phyloP scores from a whole-genome alignment of 2,888 invertebrate genomes.

The Epicampocera succincta region DNA sequence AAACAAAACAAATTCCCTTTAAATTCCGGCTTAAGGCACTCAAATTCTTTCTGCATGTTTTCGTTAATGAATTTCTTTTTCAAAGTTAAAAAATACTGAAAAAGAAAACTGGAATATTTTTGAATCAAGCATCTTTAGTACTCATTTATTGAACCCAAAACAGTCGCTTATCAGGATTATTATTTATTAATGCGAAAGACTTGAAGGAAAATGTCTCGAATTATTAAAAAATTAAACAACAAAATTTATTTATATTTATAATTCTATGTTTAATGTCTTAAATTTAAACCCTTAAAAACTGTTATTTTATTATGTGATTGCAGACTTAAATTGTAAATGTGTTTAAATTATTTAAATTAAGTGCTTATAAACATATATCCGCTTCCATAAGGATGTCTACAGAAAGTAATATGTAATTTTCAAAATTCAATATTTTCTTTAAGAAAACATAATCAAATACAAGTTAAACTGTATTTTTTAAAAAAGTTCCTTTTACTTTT shows the following conservation, averaged over 20 bases:
- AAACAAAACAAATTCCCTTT: too few species aligned
- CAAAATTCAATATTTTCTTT: constrained; percentile 1
- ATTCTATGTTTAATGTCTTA: constrained; percentile 2
- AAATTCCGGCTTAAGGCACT: too few species aligned
- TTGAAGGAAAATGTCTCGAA: constrained; percentile 30
- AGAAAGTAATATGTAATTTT: neutral
- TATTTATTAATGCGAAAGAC: constrained; percentile 10
- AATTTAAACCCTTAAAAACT: constrained; percentile 5
- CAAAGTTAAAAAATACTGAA: constrained; percentile 1
- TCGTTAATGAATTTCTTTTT: too few species aligned
- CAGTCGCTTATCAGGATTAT: neutral
- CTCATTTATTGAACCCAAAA: neutral
- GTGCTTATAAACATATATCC: neutral
- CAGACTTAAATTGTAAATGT: constrained; percentile 15
- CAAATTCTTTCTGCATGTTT: too few species aligned
- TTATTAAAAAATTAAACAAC: constrained; percentile 23
- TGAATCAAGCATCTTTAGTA: constrained; percentile 38
- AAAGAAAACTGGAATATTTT: constrained; percentile 23
- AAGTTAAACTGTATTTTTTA: constrained; percentile 11
- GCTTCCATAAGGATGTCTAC: neutral
- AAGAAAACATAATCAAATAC: constrained; percentile 8
- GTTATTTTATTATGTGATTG: neutral
- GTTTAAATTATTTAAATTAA: constrained; percentile 19
- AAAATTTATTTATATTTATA: neutral
- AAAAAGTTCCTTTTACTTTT: constrained; percentile 9